Conservation (phyloP, 2,888 invertebrate genomes). For the Gisinianus flammeolus region DNA sequence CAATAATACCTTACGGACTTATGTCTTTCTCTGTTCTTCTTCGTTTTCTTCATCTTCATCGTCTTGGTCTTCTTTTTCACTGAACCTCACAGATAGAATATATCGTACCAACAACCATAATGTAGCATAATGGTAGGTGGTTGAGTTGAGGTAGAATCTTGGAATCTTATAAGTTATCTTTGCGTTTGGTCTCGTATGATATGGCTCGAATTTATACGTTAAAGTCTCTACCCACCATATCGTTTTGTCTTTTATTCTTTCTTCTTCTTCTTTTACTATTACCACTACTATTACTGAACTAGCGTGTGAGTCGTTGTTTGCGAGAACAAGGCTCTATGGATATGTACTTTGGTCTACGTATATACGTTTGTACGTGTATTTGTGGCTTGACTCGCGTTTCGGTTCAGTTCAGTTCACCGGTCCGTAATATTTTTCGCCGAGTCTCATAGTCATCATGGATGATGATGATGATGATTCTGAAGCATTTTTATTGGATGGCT, state of each 20-base stretch:
- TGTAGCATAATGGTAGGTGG: neutral
- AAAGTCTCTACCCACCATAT: neutral
- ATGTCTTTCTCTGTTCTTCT: neutral
- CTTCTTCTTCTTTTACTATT: neutral
- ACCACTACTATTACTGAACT: neutral
- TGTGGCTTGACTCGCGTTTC: slow-evolving; percentile 27
- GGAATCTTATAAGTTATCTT: neutral
- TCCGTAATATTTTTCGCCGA: slow-evolving; percentile 34
- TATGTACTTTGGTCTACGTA: neutral
- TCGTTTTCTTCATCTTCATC: neutral
- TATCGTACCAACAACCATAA: neutral
- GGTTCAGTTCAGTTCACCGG: slow-evolving; percentile 37
- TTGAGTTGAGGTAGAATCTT: neutral
- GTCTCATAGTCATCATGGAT: slow-evolving; percentile 25
- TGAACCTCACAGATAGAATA: neutral
- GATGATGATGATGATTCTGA: slow-evolving; percentile 30
- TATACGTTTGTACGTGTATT: neutral
- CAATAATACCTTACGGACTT: neutral
- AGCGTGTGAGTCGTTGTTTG: neutral
- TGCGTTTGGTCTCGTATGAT: neutral
- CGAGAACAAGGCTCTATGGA: neutral
- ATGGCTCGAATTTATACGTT: neutral
- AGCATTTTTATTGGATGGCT: slow-evolving; percentile 21
- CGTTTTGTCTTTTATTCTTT: neutral
- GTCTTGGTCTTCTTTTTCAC: neutral